phyloP scores from a whole-genome alignment of 30 jellyfish, hydroid and myxozoan species.

The Pelagia noctiluca region DNA sequence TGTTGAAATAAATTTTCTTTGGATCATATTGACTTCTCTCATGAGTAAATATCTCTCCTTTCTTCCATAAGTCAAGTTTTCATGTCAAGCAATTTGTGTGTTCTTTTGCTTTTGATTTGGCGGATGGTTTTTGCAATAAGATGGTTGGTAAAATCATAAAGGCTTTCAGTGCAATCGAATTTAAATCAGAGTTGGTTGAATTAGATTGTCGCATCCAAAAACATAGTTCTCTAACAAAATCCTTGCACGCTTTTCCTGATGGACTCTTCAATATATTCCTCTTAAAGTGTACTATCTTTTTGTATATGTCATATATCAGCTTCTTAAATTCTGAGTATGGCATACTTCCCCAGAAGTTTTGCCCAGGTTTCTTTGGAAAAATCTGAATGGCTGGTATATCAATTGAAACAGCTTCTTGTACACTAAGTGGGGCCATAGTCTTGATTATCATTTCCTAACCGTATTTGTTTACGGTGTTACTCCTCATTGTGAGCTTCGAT shows the following conservation, averaged over 20 bases:
- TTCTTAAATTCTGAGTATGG: not conserved
- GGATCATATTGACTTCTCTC: constrained; percentile 1
- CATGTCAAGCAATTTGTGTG: too few species aligned
- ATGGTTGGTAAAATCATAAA: constrained; percentile 1
- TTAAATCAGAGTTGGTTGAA: not conserved
- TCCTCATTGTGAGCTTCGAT: not conserved
- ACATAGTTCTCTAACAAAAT: constrained; percentile 1
- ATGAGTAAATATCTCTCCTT: not conserved
- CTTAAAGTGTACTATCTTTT: not conserved
- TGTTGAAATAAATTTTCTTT: not conserved
- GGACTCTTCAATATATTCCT: not conserved
- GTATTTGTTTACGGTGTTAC: not conserved
- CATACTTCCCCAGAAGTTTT: not conserved
- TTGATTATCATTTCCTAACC: not conserved
- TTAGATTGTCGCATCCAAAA: too few species aligned
- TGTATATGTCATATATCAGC: not conserved
- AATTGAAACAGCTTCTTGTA: not conserved
- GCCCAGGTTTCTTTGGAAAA: not conserved
- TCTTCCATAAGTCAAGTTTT: not conserved
- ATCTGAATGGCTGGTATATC: not conserved
- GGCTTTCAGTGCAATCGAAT: constrained; percentile 2
- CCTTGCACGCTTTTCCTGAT: not conserved
- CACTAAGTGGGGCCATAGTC: not conserved
- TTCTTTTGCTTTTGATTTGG: too few species aligned
- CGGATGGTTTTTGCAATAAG: not conserved